Conservation (phyloP, 2,113 vertebrate genomes). For the Jaculus jaculus region DNA sequence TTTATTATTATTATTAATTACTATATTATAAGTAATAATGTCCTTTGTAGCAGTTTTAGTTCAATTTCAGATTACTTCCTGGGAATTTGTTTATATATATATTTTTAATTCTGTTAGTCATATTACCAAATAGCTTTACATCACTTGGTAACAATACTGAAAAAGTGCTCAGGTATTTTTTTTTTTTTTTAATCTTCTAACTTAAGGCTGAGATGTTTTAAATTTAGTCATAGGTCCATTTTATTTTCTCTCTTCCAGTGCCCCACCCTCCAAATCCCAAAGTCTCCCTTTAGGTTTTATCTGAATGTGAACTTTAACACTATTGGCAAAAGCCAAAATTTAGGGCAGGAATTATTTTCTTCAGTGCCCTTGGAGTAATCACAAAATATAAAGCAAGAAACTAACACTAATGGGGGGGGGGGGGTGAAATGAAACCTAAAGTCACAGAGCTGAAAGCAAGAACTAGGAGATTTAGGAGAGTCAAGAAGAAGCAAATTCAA, state of each 20-base stretch:
- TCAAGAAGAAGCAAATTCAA: background rate
- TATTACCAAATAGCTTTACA: slow-evolving; percentile 13
- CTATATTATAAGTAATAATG: slow-evolving; percentile 35
- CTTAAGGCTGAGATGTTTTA: background rate
- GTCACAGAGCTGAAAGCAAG: too few relatives aligned
- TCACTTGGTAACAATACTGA: slow-evolving; percentile 11
- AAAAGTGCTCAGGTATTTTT: background rate
- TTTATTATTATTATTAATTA: too few relatives aligned
- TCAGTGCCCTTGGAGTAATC: background rate
- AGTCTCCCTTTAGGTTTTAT: background rate
- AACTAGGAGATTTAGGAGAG: background rate
- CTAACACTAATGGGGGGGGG: too few relatives aligned
- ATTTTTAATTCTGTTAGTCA: background rate
- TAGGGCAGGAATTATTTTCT: background rate
- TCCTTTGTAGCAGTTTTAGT: background rate
- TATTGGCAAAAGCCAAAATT: background rate
- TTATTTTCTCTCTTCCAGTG: background rate
- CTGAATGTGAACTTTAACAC: background rate
- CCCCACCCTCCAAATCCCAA: accelerated
- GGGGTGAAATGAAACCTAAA: too few relatives aligned
- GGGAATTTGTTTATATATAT: background rate
- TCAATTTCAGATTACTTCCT: slow-evolving; percentile 30
- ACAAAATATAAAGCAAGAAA: background rate
- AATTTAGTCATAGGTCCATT: background rate
- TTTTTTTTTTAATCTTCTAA: background rate